Evolutionary conservation across 2,113 vertebrate species (phyloP), one percentile per base, ranked within the genome.

Genomic region (Acanthisitta chloris): DNA sequence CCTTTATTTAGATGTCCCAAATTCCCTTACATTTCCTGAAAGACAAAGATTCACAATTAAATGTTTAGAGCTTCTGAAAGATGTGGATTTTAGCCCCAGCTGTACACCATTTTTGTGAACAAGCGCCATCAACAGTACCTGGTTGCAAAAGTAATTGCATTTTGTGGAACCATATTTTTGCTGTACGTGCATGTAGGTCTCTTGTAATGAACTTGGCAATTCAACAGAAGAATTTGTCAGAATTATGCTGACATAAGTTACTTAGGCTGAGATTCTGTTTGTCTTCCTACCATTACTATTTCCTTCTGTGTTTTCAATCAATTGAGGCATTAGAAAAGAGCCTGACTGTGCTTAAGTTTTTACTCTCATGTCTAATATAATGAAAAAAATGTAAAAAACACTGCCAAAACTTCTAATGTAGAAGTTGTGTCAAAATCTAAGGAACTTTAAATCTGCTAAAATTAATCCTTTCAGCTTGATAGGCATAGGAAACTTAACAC

Each of bases 371-470:
- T 73, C 17, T 86, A 38, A 87, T 42, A 43, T n/a, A 76, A 48
- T 81, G 34, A 24, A 76, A 74, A 66, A 74, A 80, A 48, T 48
- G 17, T 91, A 85, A 43, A 45, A 43, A 93, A 88, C 36, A 45
- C 76, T 86, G 88, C 52, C 26, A 9, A 78, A 92, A 83, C 54
- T 77, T 82, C 29, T 70, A 38, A 70, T 21, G 17, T 34, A 71
- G 62, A 86, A 76, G 40, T 86, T n/a, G 19, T n/a, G 9, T 77
- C 65, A 80, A 61, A 70, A 72, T 77, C 49, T 17, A 31, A 57
- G 58, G 8, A 90, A 72, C 81, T 96, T 96, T 92, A 93, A 71
- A 77, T 34, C 57, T 59, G 71, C 40, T 92, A 54, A 91, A 86
- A 81, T 62, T 58, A 85, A 52, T 79, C 33, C 79, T 51, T 92